phyloP scores from a whole-genome alignment of 2,888 invertebrate species.

The Sphecodes monilicornis region DNA sequence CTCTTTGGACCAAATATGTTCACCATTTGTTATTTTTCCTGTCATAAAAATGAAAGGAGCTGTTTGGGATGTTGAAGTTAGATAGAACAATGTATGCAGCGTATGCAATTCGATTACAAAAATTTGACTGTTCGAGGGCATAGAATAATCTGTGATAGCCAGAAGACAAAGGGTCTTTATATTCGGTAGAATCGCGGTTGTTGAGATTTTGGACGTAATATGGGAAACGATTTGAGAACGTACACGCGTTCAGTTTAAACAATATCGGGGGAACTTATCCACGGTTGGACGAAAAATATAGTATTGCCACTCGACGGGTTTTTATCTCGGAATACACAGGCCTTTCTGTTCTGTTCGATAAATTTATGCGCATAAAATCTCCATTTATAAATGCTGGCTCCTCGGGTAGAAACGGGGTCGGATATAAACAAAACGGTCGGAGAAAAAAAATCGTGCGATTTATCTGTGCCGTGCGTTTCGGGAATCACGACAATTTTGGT shows the following conservation, averaged over 20 bases:
- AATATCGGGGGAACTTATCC: not conserved
- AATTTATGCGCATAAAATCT: conserved; percentile 60
- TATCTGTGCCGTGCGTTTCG: conserved; percentile 20
- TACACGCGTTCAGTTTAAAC: not conserved
- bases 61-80: too few species aligned
- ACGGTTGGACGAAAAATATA: conserved; percentile 10
- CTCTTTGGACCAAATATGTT: too few species aligned
- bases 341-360: conserved; percentile 22
- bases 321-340: conserved; percentile 34
- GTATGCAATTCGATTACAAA: not conserved
- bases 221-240: not conserved
- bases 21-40: not conserved
- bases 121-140: not conserved
- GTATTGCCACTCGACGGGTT: conserved; percentile 11
- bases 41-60: not conserved
- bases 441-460: conserved; percentile 25
- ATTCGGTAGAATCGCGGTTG: too few species aligned
- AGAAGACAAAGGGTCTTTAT: not conserved
- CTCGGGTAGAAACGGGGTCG: conserved; percentile 21
- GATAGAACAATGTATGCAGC: too few species aligned
- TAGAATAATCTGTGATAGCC: not conserved
- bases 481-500: conserved; percentile 22
- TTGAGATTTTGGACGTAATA: not conserved
- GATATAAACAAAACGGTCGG: conserved; percentile 46
- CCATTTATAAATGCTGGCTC: conserved; percentile 39